Base-by-base conservation (phyloP, 35 echinoderm and acorn worm genomes). In the Acanthaster planci region DNA sequence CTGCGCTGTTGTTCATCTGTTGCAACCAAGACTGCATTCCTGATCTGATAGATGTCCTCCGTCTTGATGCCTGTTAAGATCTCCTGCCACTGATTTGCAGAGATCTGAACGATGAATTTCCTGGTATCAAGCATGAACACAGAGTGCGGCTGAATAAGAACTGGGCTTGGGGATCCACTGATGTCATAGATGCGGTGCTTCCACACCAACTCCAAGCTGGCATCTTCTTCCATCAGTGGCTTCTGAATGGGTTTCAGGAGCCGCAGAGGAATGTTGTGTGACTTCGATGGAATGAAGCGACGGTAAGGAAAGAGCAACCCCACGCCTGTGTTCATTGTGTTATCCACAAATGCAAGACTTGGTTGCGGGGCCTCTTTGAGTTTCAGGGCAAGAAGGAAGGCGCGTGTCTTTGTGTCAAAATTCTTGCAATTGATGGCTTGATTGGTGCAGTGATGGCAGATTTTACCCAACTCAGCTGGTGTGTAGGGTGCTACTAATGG, bases 391-490 rank as follows among this genome's bases (percentile, higher is more conserved):
- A 75, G 14, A 30, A 51, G 37, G 30, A 96, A 67, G 3, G 79
- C 55, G 8, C 53, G 52, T 1, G 89, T 86, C 60, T 77, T 87
- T 56, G 34, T 77, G 9, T 83, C 82, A 77, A 91, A 96, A 26
- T 52, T 79, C 44, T 97, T 89, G 29, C 76, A 72, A 51, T 92
- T 92, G 23, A 76, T 84, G 30, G 82, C 80, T 51, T 97, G 86
- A 52, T 86, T 89, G 42, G 87, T 86, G 60, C 90, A 92, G 51
- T 97, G 90, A 54, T 97, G 90, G 32, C 86, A 86, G 21, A 97
- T 92, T 18, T 86, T 53, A 31, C 81, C 60, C 53, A 97, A 72
- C 36, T 97, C 94, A 17, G 52, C 59, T 50, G 86, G 21, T 17
- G 76, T 55, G 40, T 97, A 97, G 5, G 94, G 90, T 16, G 79